Percentiles rank a stretch among this genome's conserved stretches.
Evolutionary conservation across 2,888 invertebrate species (phyloP).

Genomic region (Sarcophaga caerulescens): DNA sequence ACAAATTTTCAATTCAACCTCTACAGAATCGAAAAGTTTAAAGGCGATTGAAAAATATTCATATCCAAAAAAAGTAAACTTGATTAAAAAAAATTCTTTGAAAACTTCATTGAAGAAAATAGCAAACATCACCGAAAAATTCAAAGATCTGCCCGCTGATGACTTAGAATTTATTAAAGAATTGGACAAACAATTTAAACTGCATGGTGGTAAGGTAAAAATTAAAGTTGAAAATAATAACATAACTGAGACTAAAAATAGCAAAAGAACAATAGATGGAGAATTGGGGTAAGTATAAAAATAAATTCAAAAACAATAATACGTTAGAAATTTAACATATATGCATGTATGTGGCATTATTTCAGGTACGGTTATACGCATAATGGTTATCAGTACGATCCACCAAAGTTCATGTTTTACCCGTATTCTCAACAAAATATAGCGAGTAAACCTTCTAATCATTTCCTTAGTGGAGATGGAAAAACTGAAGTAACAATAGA

Average conservation of each 20-base stretch:
- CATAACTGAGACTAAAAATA: slow-evolving; percentile 74
- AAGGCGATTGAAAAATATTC: slow-evolving; percentile 70
- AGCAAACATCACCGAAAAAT: slow-evolving; percentile 73
- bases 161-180: slow-evolving; percentile 80
- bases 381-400: slow-evolving; percentile 79
- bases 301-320: slow-evolving; percentile 75
- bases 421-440: slow-evolving; percentile 88
- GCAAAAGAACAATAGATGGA: slow-evolving; percentile 88
- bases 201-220: slow-evolving; percentile 80
- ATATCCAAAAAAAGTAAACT: slow-evolving; percentile 79
- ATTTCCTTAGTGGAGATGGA: slow-evolving; percentile 70
- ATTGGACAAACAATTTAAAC: slow-evolving; percentile 80
- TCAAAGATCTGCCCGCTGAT: slow-evolving; percentile 77
- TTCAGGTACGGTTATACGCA: slow-evolving; percentile 79
- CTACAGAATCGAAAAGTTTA: slow-evolving; percentile 26
- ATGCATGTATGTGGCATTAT: background rate
- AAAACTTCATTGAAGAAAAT: slow-evolving; percentile 57
- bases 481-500: slow-evolving; percentile 83
- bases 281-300: slow-evolving; percentile 85
- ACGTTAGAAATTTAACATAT: slow-evolving; percentile 65
- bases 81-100: slow-evolving; percentile 74
- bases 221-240: slow-evolving; percentile 80
- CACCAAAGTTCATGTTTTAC: slow-evolving; percentile 85
- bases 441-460: slow-evolving; percentile 73
- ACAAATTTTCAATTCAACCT: slow-evolving; percentile 52